Evolutionary conservation across 2,113 vertebrate genomes (phyloP), one percentile per base, ranked within the genome.

Genomic region (Hippopotamus amphibius): DNA sequence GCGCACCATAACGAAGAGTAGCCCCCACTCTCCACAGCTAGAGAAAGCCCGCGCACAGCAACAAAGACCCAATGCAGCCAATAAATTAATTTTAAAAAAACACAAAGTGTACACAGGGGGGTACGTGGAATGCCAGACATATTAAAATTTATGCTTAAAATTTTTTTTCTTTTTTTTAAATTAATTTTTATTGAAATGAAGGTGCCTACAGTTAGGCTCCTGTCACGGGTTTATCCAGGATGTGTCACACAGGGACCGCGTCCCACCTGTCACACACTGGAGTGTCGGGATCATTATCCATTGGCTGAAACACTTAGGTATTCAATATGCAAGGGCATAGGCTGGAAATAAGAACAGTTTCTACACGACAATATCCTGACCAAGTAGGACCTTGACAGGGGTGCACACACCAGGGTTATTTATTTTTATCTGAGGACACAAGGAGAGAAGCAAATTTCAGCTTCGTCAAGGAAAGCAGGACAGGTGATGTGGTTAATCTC

Each of bases 111-210:
- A 37, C 2, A 37, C 37, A 37, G 37, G n/a, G 17, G 4, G 9
- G 21, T 19, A 21, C 0, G 5, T 7, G 2, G 4, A 41, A 69
- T 1, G 9, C n/a, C 17, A 37, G 68, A 21, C 68, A 69, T 22
- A 69, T 1, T 41, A 37, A 69, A 21, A 69, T 11, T 37, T 37
- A 37, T 37, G 37, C 37, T 37, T 33, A 0, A 17, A 66, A 4
- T 3, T 4, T 19, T 65, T 65, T 33, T 10, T 68, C 16, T 69
- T 37, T 37, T 69, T 69, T 37, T 37, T 0, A 5, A 69, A 69
- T 22, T 69, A 37, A 69, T 37, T 69, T 69, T 69, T 69, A 12
- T 12, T 69, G 68, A 37, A 37, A 37, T 37, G 37, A 37, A 37
- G 37, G 37, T 37, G 37, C 37, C 37, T 37, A 37, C 37, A 37